These are phyloP conservation scores for Anisognathus igniventris DNA, from an alignment of 2,797 vertebrate species.

Conservation along the genomic window DNA sequence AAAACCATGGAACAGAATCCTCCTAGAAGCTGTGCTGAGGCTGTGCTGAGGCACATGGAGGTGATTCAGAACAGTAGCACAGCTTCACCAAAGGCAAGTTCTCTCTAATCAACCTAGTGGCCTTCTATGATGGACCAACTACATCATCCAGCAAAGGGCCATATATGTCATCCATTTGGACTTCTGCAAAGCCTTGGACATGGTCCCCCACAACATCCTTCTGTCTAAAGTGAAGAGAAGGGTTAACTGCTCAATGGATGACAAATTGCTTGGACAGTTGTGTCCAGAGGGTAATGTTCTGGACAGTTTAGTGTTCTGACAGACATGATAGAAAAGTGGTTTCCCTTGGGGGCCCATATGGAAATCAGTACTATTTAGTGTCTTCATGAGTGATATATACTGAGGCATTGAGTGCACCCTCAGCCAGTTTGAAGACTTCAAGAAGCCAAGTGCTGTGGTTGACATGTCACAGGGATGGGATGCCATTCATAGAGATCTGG, in stretches of 20 bases:
- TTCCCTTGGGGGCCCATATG: accelerated
- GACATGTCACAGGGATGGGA: background rate
- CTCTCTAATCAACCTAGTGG: background rate
- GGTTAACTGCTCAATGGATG: background rate
- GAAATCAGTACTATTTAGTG: background rate
- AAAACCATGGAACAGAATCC: background rate
- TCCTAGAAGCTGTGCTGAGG: background rate
- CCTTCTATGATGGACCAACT: background rate
- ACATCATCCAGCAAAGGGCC: background rate
- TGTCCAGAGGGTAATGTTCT: background rate
- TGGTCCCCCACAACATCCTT: background rate
- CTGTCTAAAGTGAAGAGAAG: background rate
- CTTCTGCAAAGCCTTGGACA: background rate
- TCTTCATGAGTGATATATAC: background rate
- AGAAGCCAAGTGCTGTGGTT: background rate
- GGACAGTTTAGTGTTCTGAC: background rate
- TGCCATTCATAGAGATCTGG: background rate
- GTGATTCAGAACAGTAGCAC: background rate
- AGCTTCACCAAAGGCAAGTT: background rate
- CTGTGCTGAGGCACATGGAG: background rate
- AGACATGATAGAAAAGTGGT: background rate
- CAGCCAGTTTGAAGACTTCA: background rate
- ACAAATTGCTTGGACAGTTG: background rate
- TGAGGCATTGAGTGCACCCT: background rate
- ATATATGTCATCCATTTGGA: background rate